Percentiles rank a stretch among this genome's conserved stretches.
These are phyloP conservation scores for Cacajao melanocephalus DNA, from an alignment of 2,797 vertebrate genomes.

Conservation along the genomic window DNA sequence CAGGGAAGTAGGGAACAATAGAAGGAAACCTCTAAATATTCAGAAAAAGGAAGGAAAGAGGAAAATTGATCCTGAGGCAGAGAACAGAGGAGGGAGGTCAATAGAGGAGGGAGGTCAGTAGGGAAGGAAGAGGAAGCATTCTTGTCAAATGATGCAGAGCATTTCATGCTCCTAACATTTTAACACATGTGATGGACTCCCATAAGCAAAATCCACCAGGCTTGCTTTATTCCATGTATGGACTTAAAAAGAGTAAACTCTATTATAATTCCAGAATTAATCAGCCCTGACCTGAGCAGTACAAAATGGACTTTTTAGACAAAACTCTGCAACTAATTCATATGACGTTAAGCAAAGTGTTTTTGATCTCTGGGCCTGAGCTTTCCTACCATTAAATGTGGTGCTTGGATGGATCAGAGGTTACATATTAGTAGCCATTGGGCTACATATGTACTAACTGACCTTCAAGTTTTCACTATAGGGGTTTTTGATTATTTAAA, in stretches of 20 bases:
- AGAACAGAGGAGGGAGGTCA: background rate
- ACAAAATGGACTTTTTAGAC: background rate
- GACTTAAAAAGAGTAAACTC: background rate
- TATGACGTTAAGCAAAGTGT: background rate
- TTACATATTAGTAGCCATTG: background rate
- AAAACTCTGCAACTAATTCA: background rate
- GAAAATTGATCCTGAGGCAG: background rate
- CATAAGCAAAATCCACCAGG: background rate
- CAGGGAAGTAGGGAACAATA: slow-evolving; percentile 1
- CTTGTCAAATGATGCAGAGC: background rate
- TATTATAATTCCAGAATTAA: background rate
- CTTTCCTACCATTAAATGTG: background rate
- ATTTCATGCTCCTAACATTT: background rate
- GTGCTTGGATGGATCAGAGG: background rate
- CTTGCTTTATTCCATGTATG: background rate
- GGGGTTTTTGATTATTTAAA: background rate
- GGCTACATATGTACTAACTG: background rate
- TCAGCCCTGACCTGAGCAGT: background rate
- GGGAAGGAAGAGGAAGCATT: background rate
- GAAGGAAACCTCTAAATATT: slow-evolving; percentile 41
- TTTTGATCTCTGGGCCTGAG: background rate
- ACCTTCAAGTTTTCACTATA: background rate
- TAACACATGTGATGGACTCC: background rate
- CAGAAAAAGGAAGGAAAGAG: slow-evolving; percentile 45
- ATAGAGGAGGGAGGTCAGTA: background rate